These are phyloP conservation scores for Autographa gamma DNA, from an alignment of 2,888 invertebrate genomes.

Conservation along the genomic window DNA sequence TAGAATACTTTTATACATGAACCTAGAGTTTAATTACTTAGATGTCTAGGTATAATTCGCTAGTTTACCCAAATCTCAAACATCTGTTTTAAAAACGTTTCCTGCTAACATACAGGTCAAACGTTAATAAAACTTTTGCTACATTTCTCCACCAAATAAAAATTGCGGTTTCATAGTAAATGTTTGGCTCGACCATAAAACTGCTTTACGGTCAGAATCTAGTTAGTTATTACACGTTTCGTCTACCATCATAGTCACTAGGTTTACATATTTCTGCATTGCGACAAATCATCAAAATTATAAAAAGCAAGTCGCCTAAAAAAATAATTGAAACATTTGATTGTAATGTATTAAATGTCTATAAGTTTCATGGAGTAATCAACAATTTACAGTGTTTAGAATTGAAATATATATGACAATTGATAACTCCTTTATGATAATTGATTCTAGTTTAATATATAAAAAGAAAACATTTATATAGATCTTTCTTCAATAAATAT, in stretches of 20 bases:
- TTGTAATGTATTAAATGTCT: too few relatives aligned
- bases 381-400: too few relatives aligned
- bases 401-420: not conserved
- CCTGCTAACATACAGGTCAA: conserved; percentile 2
- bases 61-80: not conserved
- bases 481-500: not conserved
- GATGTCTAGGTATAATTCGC: not conserved
- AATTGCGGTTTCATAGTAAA: conserved; percentile 66
- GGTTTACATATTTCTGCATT: conserved; percentile 65
- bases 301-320: not conserved
- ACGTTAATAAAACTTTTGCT: conserved; percentile 30
- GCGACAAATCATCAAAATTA: conserved; percentile 56
- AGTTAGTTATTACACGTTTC: conserved; percentile 72
- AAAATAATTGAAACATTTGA: too few relatives aligned
- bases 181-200: conserved; percentile 75
- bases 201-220: conserved; percentile 74
- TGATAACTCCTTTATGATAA: not conserved
- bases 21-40: not conserved
- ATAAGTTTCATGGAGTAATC: too few relatives aligned
- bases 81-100: not conserved
- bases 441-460: not conserved
- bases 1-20: too few relatives aligned
- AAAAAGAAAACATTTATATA: not conserved
- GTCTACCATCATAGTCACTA: conserved; percentile 42
- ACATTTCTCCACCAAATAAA: conserved; percentile 63